Percentiles rank a stretch among this genome's conserved stretches.
These are phyloP conservation scores for Drosophila willistoni DNA, from an alignment of 1,140 invertebrate genomes.

Conservation along the genomic window DNA sequence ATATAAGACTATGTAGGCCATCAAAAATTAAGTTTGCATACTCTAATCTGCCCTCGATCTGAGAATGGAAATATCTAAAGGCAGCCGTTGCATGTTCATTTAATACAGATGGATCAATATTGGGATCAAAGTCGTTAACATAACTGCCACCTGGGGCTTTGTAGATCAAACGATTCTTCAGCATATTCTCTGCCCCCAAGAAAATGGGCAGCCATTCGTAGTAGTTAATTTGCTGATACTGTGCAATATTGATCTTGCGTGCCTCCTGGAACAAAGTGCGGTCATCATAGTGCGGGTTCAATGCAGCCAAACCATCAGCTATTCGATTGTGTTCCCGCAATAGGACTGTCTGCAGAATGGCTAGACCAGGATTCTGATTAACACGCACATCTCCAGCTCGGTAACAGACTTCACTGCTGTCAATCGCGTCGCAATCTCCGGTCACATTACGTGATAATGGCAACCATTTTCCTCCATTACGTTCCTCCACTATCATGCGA, in stretches of 20 bases:
- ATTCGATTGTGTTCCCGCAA: conserved; percentile 96
- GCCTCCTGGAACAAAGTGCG: conserved; percentile 94
- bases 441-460: conserved; percentile 88
- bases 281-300: conserved; percentile 95
- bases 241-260: conserved; percentile 89
- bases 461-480: conserved; percentile 87
- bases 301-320: conserved; percentile 87
- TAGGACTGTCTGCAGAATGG: conserved; percentile 92
- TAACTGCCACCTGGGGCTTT: conserved; percentile 85
- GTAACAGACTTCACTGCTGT: conserved; percentile 88
- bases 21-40: conserved; percentile 82
- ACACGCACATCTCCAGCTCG: conserved; percentile 90
- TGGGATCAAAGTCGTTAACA: conserved; percentile 93
- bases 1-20: neutral
- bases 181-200: conserved; percentile 87
- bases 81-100: conserved; percentile 94
- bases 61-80: conserved; percentile 94
- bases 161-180: conserved; percentile 89
- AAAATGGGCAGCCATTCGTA: conserved; percentile 94
- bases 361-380: conserved; percentile 94
- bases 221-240: conserved; percentile 93
- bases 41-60: conserved; percentile 91
- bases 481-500: conserved; percentile 85
- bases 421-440: conserved; percentile 86
- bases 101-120: conserved; percentile 90